phyloP scores from a whole-genome alignment of 2,113 vertebrate genomes.

The Atherinomorus stipes region DNA sequence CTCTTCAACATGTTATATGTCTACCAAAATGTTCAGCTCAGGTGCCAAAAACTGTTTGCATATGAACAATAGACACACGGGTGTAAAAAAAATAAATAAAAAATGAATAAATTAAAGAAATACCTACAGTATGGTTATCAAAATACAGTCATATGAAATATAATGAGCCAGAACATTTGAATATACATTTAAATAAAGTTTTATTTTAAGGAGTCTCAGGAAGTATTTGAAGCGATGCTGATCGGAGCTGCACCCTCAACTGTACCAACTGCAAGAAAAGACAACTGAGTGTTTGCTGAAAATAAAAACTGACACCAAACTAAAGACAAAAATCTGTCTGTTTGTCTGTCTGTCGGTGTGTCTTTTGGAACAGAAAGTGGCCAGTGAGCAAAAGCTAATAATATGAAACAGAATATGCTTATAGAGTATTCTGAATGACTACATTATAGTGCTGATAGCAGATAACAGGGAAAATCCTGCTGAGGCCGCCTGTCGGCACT shows the following conservation, averaged over 20 bases:
- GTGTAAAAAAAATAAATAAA: no score
- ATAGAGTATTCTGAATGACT: constrained; percentile 23
- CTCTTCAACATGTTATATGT: no score
- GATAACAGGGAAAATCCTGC: neutral
- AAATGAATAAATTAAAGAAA: no score
- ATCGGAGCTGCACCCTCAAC: neutral
- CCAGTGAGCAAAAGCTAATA: constrained; percentile 22
- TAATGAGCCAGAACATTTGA: neutral
- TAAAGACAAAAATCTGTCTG: neutral
- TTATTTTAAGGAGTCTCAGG: neutral
- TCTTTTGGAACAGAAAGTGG: constrained; percentile 22
- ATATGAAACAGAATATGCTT: constrained; percentile 42
- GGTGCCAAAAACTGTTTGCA: no score
- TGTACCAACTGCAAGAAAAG: neutral
- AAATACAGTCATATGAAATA: neutral
- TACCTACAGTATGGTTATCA: no score
- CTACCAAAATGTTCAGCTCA: no score
- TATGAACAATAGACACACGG: no score
- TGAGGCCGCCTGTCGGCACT: neutral
- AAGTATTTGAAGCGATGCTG: neutral
- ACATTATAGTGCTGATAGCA: constrained; percentile 29
- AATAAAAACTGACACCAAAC: constrained; percentile 15
- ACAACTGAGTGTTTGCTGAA: neutral
- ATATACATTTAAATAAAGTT: neutral
- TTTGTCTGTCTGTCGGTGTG: constrained; percentile 15